phyloP scores from a whole-genome alignment of 2,797 vertebrate genomes.

The Gymnopithys bicolor region DNA sequence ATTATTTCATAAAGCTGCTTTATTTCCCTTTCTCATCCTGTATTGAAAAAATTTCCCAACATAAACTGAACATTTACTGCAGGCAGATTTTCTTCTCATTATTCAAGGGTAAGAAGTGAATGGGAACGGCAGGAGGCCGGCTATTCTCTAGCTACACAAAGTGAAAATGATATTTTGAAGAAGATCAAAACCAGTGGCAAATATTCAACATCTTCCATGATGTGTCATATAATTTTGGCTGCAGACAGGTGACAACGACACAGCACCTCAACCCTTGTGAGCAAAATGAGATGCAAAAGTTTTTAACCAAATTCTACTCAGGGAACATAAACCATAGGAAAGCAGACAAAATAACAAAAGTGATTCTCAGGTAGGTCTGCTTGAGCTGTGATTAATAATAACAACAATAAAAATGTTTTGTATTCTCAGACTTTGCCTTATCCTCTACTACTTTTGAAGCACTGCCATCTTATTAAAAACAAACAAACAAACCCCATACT shows the following conservation, averaged over 20 bases:
- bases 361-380: background rate
- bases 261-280: background rate
- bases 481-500: background rate
- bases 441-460: background rate
- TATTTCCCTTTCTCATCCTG: constrained; percentile 39
- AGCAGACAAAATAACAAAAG: background rate
- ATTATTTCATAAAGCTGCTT: constrained; percentile 67
- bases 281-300: constrained; percentile 40
- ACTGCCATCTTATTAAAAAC: background rate
- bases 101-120: constrained; percentile 71
- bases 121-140: constrained; percentile 48
- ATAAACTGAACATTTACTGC: constrained; percentile 67
- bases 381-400: constrained; percentile 10
- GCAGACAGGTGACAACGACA: background rate
- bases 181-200: constrained; percentile 65
- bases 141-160: constrained; percentile 63
- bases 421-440: background rate
- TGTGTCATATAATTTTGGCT: constrained; percentile 21
- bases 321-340: constrained; percentile 23
- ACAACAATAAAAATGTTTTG: background rate
- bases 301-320: constrained; percentile 45
- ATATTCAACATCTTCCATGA: constrained; percentile 46
- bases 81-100: constrained; percentile 66
- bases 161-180: constrained; percentile 63
- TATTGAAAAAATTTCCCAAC: constrained; percentile 40